These are phyloP conservation scores for Hymenochirus boettgeri DNA, from an alignment of 2,113 vertebrate genomes.

Conservation along the genomic window DNA sequence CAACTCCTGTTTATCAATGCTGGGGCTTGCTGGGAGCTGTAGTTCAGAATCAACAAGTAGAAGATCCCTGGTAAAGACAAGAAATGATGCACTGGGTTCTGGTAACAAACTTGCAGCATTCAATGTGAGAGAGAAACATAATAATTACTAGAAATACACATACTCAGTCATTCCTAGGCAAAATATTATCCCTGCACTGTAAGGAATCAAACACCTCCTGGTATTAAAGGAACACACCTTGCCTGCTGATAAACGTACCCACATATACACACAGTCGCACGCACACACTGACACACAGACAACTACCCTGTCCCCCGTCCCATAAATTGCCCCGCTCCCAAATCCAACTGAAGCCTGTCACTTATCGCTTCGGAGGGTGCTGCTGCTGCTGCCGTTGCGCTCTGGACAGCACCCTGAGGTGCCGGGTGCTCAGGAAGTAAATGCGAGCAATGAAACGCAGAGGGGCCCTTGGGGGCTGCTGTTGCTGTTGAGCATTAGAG, in stretches of 20 bases:
- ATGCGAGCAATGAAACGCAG: slow-evolving; percentile 40
- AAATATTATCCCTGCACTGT: neutral
- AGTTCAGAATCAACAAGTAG: neutral
- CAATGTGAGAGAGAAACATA: no score
- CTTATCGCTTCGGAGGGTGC: slow-evolving; percentile 42
- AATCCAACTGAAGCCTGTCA: slow-evolving; percentile 31
- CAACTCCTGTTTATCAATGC: neutral
- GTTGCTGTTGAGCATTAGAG: slow-evolving; percentile 33
- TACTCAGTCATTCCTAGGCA: neutral
- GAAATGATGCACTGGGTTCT: slow-evolving; percentile 20
- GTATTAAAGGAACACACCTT: slow-evolving; percentile 17
- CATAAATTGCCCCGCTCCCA: slow-evolving; percentile 41
- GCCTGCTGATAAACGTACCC: slow-evolving; percentile 22
- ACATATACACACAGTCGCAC: slow-evolving; percentile 27
- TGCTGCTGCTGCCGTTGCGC: slow-evolving; percentile 42
- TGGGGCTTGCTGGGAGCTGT: neutral
- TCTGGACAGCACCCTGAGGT: slow-evolving; percentile 42
- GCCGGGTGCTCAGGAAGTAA: slow-evolving; percentile 42
- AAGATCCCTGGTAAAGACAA: neutral
- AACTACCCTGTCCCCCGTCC: slow-evolving; percentile 44
- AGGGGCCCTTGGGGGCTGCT: slow-evolving; percentile 38
- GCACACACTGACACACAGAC: slow-evolving; percentile 31
- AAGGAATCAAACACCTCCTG: slow-evolving; percentile 13
- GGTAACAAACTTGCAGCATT: neutral
- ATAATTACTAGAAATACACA: neutral